phyloP scores from a whole-genome alignment of 2,113 vertebrate species.

The Syngnathoides biaculeatus region DNA sequence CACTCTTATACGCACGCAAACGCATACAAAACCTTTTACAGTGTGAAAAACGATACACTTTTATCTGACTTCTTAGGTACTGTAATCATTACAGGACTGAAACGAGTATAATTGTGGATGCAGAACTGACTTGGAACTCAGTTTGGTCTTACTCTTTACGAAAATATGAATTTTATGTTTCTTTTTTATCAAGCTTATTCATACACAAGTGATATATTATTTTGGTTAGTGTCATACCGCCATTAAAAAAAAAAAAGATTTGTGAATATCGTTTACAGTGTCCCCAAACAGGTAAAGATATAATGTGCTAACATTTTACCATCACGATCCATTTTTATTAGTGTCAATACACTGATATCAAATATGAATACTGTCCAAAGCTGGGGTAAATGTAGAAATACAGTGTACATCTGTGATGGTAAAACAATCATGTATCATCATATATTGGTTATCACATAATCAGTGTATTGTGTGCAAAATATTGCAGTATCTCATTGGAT shows the following conservation, averaged over 20 bases:
- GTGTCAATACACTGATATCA: too few species aligned
- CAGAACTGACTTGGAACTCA: background rate
- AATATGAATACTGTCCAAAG: too few species aligned
- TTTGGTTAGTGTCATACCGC: conserved; percentile 12
- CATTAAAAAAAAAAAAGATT: conserved; percentile 51
- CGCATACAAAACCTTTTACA: background rate
- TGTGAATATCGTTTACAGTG: background rate
- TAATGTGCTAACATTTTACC: background rate
- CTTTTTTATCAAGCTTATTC: conserved; percentile 13
- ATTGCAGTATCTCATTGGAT: too few species aligned
- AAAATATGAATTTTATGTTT: conserved; percentile 14
- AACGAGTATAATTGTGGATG: background rate
- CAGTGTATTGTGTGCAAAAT: too few species aligned
- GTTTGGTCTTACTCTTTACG: background rate
- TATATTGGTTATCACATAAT: too few species aligned
- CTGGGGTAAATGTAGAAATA: too few species aligned
- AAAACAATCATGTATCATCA: too few species aligned
- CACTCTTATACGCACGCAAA: background rate
- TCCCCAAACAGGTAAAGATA: background rate
- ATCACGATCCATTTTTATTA: background rate
- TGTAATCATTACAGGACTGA: conserved; percentile 6
- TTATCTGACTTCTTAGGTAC: conserved; percentile 4
- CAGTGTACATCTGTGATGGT: too few species aligned
- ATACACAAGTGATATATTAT: conserved; percentile 7
- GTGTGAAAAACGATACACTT: background rate